These are phyloP conservation scores for Pionites leucogaster DNA, from an alignment of 2,113 vertebrate genomes.

Conservation along the genomic window DNA sequence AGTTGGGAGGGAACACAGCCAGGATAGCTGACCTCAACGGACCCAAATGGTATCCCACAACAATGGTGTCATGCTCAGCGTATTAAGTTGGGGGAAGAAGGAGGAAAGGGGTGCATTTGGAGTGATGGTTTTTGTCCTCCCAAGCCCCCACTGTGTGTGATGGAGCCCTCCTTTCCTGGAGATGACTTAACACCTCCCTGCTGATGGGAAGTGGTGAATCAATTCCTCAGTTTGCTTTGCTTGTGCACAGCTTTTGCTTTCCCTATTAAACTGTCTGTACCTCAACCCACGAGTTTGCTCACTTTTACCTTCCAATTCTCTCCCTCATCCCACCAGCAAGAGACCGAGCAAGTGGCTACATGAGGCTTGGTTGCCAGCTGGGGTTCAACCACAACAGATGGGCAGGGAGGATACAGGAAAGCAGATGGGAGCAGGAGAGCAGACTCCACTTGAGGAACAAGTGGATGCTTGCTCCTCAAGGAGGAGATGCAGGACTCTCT, in stretches of 20 bases:
- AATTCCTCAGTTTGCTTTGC: neutral
- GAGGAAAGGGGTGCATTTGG: neutral
- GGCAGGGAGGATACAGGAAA: neutral
- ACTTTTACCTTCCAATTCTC: neutral
- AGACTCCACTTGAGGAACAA: neutral
- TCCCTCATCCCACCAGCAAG: neutral
- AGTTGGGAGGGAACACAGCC: neutral
- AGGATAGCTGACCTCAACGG: neutral
- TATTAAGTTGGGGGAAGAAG: neutral
- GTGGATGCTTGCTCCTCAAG: neutral
- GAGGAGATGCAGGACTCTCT: neutral
- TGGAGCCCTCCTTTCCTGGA: neutral
- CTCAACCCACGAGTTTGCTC: neutral
- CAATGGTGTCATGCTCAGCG: neutral
- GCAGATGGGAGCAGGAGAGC: neutral
- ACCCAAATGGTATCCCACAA: neutral
- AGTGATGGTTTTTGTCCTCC: neutral
- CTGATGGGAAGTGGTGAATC: neutral
- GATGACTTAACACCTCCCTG: neutral
- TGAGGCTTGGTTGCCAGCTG: neutral
- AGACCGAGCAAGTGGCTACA: neutral
- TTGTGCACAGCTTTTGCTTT: neutral
- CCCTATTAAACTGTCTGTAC: neutral
- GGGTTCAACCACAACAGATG: neutral
- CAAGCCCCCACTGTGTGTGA: neutral